Base-by-base conservation (phyloP, 2,113 vertebrate genomes). In the Erythrolamprus reginae region DNA sequence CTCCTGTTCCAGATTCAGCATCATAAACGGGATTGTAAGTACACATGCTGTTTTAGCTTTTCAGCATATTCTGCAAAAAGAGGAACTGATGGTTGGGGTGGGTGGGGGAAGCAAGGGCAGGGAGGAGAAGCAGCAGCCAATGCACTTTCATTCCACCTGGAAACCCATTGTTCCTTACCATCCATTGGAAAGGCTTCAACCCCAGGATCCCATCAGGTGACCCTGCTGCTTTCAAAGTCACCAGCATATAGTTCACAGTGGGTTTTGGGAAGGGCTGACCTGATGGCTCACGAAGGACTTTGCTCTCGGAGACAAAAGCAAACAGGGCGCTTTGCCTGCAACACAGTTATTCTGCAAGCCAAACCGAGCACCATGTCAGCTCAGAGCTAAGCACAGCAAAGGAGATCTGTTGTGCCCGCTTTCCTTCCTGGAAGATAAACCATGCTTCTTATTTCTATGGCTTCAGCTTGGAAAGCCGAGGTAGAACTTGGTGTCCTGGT, bases 291-390 rank as follows among this genome's bases (percentile, higher is more conserved):
- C 3, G 55, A 52, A 89, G 91, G 89, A 90, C 93, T 91, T 91
- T 92, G 92, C 33, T 89, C 91, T 84, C 7, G 42, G 89, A 70
- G 50, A n/a, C 55, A 89, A 91, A 92, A 92, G 86, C 89, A 89
- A 92, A 89, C 87, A 89, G 26, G 38, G 47, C 33, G n/a, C 87
- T 38, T 51, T 24, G 50, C 88, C 87, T 92, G 86, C 61, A 85
- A 8, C 23, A 28, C 33, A 52, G 21, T 52, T 82, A 53, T 87
- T 77, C 28, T 17, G 53, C n/a, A 87, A 85, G 84, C 77, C 83
- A 83, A 86, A 82, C 50, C 42, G 89, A 85, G 88, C 90, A 70
- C 65, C 55, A 56, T 86, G 90, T 87, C 88, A 85, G 85, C 47
- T 24, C 33, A 89, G 88, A 82, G 45, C 85, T n/a, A 33, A 47